A percentile compares a stretch with the other conserved stretches of the same genome.
phyloP scores from a whole-genome alignment of 2,888 invertebrate species.

The Clivina fossor region DNA sequence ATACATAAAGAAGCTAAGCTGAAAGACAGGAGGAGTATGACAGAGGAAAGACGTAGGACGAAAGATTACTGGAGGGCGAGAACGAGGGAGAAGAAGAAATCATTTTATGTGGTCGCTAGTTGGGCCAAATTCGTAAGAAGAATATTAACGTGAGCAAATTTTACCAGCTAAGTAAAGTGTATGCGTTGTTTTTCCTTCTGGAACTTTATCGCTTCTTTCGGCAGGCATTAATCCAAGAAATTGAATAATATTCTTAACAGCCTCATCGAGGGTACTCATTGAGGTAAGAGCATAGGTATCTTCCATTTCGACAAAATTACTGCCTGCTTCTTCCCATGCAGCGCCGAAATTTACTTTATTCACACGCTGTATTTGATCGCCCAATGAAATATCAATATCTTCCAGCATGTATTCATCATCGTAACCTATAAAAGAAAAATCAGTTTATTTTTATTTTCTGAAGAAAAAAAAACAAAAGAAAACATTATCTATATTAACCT shows the following conservation, averaged over 20 bases:
- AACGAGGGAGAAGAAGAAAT: too few relatives aligned
- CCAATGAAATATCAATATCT: constrained; percentile 82
- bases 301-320: constrained; percentile 69
- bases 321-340: constrained; percentile 68
- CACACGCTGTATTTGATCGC: constrained; percentile 82
- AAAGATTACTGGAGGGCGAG: too few relatives aligned
- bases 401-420: constrained; percentile 95
- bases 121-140: too few relatives aligned
- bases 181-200: constrained; percentile 80
- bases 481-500: constrained; percentile 49
- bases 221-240: constrained; percentile 84
- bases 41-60: too few relatives aligned
- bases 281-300: constrained; percentile 90
- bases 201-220: constrained; percentile 80
- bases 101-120: too few relatives aligned
- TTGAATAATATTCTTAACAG: constrained; percentile 78
- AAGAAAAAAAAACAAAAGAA: not conserved
- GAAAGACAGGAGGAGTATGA: too few relatives aligned
- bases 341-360: constrained; percentile 72
- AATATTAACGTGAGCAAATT: constrained; percentile 13
- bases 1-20: too few relatives aligned
- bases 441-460: not conserved
- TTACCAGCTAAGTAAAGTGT: constrained; percentile 77
- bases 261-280: constrained; percentile 77
- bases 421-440: constrained; percentile 62